Evolutionary conservation across 2,113 vertebrate genomes (phyloP), one percentile per base, ranked within the genome.

Genomic region (Alaudala cheleensis): DNA sequence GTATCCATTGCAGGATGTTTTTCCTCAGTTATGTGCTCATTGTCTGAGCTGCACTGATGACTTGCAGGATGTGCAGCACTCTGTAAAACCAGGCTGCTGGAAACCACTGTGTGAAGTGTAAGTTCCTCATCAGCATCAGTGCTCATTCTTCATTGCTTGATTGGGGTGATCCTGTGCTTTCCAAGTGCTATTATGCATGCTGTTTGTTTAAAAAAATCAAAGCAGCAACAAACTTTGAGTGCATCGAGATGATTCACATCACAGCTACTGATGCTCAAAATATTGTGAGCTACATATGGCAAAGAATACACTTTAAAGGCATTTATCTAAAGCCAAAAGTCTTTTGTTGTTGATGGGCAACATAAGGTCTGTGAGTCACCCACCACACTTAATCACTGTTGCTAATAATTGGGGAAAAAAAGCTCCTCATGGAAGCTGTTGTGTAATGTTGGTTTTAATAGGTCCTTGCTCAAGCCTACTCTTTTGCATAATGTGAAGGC

Each of bases 11-110:
- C 37, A 45, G n/a, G 25, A 72, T 5, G 29, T 6, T 93, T 79
- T 67, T 40, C 45, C 61, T 64, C 0, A 0, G 47, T 57, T 71
- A 47, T 1, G 0, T 21, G 61, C 72, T 60, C 51, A 1, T 49
- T 67, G 34, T n/a, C 4, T 6, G 58, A 66, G 56, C 60, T 53
- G 39, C 29, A 18, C 47, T 1, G 6, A 69, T 25, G 19, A 18
- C 0, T 2, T 50, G 81, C 28, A 37, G 65, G 39, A 18, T 53
- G 49, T 9, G 49, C 20, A 67, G 66, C 58, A 31, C 16, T 5
- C 21, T 31, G 40, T 56, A 34, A 57, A 88, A 50, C 42, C 67
- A 70, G 45, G 42, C 45, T 78, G 37, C 77, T 39, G 24, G 44
- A 70, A 80, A 50, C 34, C 4, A 54, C 29, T 10, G 29, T 1